Evolutionary conservation across 2,888 invertebrate species (phyloP).

Genomic region (Polietes domitor): DNA sequence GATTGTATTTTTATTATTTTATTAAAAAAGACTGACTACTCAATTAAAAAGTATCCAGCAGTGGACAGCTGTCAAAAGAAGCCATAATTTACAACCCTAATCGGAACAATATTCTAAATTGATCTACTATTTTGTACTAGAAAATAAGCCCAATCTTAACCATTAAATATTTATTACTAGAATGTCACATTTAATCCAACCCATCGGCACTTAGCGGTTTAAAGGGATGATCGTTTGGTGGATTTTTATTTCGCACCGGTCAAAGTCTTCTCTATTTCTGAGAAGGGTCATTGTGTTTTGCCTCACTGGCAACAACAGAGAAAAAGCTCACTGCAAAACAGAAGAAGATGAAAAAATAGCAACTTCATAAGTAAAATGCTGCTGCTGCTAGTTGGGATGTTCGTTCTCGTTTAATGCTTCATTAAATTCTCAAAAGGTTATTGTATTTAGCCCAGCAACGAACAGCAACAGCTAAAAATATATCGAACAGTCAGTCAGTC

Average conservation of each 20-base stretch:
- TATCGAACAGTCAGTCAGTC: not conserved
- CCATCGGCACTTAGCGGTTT: not conserved
- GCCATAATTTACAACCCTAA: too few relatives aligned
- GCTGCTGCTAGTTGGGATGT: slow-evolving; percentile 34
- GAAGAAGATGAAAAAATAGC: slow-evolving; percentile 14
- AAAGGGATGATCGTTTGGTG: too few relatives aligned
- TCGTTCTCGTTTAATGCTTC: slow-evolving; percentile 56
- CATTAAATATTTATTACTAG: too few relatives aligned
- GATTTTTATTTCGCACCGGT: slow-evolving; percentile 21
- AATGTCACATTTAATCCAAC: too few relatives aligned
- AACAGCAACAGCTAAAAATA: not conserved
- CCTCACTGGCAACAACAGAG: slow-evolving; percentile 11
- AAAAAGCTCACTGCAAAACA: too few relatives aligned
- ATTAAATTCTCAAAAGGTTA: slow-evolving; percentile 54
- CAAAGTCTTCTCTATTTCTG: slow-evolving; percentile 54
- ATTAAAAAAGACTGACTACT: too few relatives aligned
- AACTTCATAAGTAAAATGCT: not conserved
- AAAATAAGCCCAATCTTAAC: too few relatives aligned
- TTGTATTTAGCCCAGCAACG: not conserved
- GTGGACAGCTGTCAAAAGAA: too few relatives aligned
- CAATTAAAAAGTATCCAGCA: too few relatives aligned
- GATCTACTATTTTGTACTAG: too few relatives aligned
- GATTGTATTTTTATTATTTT: too few relatives aligned
- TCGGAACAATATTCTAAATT: too few relatives aligned
- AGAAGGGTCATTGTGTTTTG: slow-evolving; percentile 61